Evolutionary conservation across 2,888 invertebrate species (phyloP).

Genomic region (Bombylius discolor): DNA sequence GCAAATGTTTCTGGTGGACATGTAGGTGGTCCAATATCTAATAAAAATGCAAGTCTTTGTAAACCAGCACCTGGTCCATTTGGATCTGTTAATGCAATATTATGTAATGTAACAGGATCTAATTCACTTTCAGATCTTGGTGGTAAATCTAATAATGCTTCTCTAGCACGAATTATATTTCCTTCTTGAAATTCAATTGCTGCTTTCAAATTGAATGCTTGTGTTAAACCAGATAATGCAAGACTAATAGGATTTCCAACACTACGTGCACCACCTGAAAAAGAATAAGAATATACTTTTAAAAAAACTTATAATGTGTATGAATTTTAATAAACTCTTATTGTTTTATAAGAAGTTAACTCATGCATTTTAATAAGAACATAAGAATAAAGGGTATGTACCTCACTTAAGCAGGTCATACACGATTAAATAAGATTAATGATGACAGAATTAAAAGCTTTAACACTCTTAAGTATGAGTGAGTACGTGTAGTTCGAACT

Average conservation of each 20-base stretch:
- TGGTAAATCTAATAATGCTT: slow-evolving; percentile 80
- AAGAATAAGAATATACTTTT: no score
- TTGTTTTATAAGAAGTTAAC: no score
- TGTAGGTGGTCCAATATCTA: slow-evolving; percentile 73
- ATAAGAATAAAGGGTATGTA: no score
- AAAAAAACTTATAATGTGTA: no score
- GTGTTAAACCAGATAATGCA: slow-evolving; percentile 92
- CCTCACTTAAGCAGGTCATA: no score
- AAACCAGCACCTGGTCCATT: slow-evolving; percentile 82
- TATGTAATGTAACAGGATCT: slow-evolving; percentile 95
- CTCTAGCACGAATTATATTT: slow-evolving; percentile 51
- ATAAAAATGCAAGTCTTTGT: slow-evolving; percentile 73
- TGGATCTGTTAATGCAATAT: slow-evolving; percentile 82
- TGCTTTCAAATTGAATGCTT: slow-evolving; percentile 96
- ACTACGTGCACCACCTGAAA: slow-evolving; percentile 57
- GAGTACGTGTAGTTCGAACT: no score
- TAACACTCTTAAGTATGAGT: no score
- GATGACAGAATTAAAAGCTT: no score
- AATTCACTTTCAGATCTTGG: slow-evolving; percentile 92
- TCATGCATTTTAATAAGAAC: no score
- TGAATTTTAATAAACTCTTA: no score
- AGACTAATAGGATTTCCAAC: slow-evolving; percentile 82
- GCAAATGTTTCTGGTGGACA: slow-evolving; percentile 97
- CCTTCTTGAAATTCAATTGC: slow-evolving; percentile 93
- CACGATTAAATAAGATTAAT: no score